Evolutionary conservation across 2,113 vertebrate genomes (phyloP), one percentile per base, ranked within the genome.

Genomic region (Nyctibius bracteatus): DNA sequence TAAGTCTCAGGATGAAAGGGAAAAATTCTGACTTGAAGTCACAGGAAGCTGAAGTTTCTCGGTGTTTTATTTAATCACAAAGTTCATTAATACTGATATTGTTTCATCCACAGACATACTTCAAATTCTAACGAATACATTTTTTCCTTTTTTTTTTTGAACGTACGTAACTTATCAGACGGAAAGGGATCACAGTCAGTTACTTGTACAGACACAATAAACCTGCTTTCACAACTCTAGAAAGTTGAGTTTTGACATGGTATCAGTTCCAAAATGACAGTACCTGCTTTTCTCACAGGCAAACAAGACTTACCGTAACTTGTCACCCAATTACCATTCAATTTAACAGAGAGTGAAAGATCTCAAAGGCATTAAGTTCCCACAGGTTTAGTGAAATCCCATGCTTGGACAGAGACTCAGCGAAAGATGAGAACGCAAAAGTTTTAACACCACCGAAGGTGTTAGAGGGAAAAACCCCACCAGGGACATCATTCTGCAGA

Each of bases 111-210:
- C 18, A 66, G 20, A 30, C n/a, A 61, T 49, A 62, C 13, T 82
- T 86, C 3, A 44, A 33, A 79, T 33, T 52, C 30, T 72, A 82
- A 72, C 2, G 9, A 67, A 44, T 23, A 24, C 1, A 13, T 39
- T 81, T 71, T 25, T 0, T 2, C 2, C 6, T 3, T 6, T 7
- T 4, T 6, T 7, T 4, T 70, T 66, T 67, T 28, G 0, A 61
- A 73, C 22, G 4, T 31, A 70, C 33, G 8, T 54, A 67, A 43
- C 21, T 67, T 43, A 72, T 75, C 35, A 68, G 63, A 59, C 19
- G 28, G 66, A 82, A 88, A 87, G 18, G 3, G 11, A 80, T 59
- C 49, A 82, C 33, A 52, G 57, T 67, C 39, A 63, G 39, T 74
- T 55, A 81, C 65, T 68, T 6, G 1, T 6, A 46, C 0, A 37